phyloP scores from a whole-genome alignment of 2,113 vertebrate genomes.

The Pelusios castaneus region DNA sequence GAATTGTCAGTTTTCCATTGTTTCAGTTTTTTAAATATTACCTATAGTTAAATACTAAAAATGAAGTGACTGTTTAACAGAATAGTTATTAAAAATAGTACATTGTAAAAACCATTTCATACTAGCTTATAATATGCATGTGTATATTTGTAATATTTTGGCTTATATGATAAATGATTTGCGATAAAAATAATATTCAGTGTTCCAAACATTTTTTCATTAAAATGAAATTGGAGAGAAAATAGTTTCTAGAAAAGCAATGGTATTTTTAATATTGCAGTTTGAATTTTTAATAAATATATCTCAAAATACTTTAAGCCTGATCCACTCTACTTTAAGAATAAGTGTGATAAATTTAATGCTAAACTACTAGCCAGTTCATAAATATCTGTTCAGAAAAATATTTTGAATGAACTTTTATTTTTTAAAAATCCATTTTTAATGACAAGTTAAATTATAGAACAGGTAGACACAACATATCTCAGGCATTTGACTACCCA shows the following conservation, averaged over 20 bases:
- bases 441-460: neutral
- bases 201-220: neutral
- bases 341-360: slow-evolving; percentile 1
- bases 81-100: neutral
- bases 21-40: slow-evolving; percentile 1
- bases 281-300: slow-evolving; percentile 29
- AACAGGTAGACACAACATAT: neutral
- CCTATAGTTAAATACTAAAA: neutral
- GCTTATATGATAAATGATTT: slow-evolving; percentile 7
- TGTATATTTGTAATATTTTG: neutral
- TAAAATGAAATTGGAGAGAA: neutral
- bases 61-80: neutral
- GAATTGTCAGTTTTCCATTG: neutral
- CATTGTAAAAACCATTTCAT: slow-evolving; percentile 11
- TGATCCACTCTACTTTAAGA: slow-evolving; percentile 18
- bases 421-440: neutral
- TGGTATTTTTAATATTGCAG: neutral
- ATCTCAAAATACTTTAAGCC: slow-evolving; percentile 32
- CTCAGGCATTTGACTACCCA: neutral
- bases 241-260: neutral
- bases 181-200: neutral
- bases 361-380: neutral
- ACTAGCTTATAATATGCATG: neutral
- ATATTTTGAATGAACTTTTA: neutral
- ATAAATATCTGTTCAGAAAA: neutral